Percentiles rank a stretch among this genome's conserved stretches.
Conservation (phyloP, 2,888 invertebrate genomes). For the Rhorus exstirpatorius region DNA sequence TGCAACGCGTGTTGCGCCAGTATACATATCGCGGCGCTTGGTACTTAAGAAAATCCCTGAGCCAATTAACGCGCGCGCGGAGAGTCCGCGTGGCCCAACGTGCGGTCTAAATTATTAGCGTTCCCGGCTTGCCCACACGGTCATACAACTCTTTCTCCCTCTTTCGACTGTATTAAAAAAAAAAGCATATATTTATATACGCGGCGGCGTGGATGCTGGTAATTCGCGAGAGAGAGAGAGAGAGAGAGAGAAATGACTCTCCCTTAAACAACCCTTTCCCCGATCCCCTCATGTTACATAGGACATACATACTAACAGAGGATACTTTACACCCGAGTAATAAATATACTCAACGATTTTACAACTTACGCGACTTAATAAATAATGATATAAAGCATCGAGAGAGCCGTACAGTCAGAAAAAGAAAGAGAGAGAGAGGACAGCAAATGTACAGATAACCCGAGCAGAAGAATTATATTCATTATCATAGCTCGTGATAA, state of each 20-base stretch:
- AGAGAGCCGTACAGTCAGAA: conserved; percentile 3
- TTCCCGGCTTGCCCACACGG: conserved; percentile 54
- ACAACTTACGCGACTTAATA: conserved; percentile 64
- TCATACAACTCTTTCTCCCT: conserved; percentile 50
- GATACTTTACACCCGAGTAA: conserved; percentile 59
- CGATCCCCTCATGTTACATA: conserved; percentile 5
- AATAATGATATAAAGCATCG: conserved; percentile 65
- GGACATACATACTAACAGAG: conserved; percentile 29
- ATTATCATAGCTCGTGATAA: conserved; percentile 17
- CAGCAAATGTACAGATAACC: conserved; percentile 7
- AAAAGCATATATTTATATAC: conserved; percentile 51
- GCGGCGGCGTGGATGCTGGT: conserved; percentile 36
- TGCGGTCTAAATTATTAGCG: conserved; percentile 68
- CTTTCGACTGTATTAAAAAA: neutral
- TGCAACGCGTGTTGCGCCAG: conserved; percentile 40
- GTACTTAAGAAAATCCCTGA: conserved; percentile 66
- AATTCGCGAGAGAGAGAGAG: conserved; percentile 42
- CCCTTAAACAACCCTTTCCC: conserved; percentile 23
- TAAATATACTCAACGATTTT: conserved; percentile 65
- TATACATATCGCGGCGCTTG: conserved; percentile 31
- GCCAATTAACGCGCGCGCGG: conserved; percentile 69
- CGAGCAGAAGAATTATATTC: conserved; percentile 26
- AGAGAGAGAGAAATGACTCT: conserved; percentile 39
- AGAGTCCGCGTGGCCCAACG: conserved; percentile 61
- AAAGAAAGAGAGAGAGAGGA: conserved; percentile 2